Evolutionary conservation across 2,888 invertebrate species (phyloP).

Genomic region (Caenorhabditis parvicauda): DNA sequence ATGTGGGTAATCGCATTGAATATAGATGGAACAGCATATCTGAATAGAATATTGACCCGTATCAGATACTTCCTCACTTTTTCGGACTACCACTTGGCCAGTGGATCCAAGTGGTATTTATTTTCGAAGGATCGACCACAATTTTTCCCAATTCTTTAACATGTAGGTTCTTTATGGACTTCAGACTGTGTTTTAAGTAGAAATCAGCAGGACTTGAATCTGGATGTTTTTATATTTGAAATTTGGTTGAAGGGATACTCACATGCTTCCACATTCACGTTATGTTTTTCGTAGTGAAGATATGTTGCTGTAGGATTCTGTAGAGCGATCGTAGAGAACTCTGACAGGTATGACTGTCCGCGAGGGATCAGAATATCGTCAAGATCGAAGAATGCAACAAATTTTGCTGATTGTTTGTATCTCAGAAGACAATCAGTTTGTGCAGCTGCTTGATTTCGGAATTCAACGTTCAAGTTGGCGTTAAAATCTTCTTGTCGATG

Average conservation of each 20-base stretch:
- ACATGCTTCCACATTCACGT: constrained; percentile 20
- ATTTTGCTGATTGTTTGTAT: constrained; percentile 28
- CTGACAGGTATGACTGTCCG: constrained; percentile 16
- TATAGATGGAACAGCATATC: constrained; percentile 2
- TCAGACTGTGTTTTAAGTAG: constrained; percentile 16
- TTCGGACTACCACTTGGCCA: too few relatives aligned
- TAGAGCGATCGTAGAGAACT: constrained; percentile 11
- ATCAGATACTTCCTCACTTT: too few relatives aligned
- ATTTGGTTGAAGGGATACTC: too few relatives aligned
- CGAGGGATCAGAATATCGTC: constrained; percentile 26
- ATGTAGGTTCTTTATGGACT: constrained; percentile 11
- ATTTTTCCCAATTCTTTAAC: constrained; percentile 23
- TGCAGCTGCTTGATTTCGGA: constrained; percentile 36
- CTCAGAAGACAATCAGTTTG: constrained; percentile 40
- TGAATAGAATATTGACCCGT: constrained; percentile 4
- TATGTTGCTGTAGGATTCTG: constrained; percentile 17
- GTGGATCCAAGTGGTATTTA: constrained; percentile 30
- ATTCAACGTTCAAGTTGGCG: constrained; percentile 41
- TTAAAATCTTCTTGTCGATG: constrained; percentile 29
- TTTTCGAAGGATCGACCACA: constrained; percentile 12
- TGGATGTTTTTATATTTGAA: constrained; percentile 4
- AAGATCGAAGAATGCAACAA: constrained; percentile 22
- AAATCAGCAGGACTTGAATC: constrained; percentile 17
- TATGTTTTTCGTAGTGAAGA: constrained; percentile 20
- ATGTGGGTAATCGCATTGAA: constrained; percentile 27